Conservation (phyloP, 2,888 invertebrate species). For the Magallana nippona region DNA sequence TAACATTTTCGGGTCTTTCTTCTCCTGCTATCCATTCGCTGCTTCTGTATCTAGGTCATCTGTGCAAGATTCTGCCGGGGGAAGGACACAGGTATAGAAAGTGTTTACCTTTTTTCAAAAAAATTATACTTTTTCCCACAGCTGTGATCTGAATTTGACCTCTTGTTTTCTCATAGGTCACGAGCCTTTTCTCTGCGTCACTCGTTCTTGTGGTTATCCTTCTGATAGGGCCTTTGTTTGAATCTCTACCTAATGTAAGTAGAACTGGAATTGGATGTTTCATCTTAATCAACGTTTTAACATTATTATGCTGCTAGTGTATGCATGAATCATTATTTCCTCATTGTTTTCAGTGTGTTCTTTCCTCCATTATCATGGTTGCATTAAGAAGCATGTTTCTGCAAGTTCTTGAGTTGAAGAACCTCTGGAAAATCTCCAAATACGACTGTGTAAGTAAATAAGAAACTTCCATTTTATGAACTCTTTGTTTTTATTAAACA, state of each 20-base stretch:
- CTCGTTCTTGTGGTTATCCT: conserved; percentile 72
- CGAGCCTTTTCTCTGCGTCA: conserved; percentile 69
- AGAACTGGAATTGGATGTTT: background rate
- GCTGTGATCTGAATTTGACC: background rate
- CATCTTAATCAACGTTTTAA: background rate
- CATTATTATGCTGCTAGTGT: too few species aligned
- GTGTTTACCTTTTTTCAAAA: too few species aligned
- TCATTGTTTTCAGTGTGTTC: conserved; percentile 82
- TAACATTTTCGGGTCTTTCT: conserved; percentile 85
- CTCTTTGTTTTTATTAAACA: background rate
- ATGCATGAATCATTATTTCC: background rate
- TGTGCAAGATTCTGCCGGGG: conserved; percentile 92
- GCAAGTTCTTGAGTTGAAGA: conserved; percentile 74
- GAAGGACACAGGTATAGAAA: conserved; percentile 84
- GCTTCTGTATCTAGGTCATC: conserved; percentile 82
- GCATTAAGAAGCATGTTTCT: conserved; percentile 77
- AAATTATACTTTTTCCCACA: too few species aligned
- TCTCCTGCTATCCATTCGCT: conserved; percentile 78
- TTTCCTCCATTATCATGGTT: conserved; percentile 78
- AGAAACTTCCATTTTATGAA: background rate
- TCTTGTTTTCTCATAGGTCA: conserved; percentile 58
- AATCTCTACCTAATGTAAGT: conserved; percentile 73
- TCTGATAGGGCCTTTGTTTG: conserved; percentile 73
- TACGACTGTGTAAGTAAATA: conserved; percentile 78
- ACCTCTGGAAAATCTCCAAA: conserved; percentile 73